These are phyloP conservation scores for Eubucco bourcierii DNA, from an alignment of 2,113 vertebrate genomes.

Conservation along the genomic window DNA sequence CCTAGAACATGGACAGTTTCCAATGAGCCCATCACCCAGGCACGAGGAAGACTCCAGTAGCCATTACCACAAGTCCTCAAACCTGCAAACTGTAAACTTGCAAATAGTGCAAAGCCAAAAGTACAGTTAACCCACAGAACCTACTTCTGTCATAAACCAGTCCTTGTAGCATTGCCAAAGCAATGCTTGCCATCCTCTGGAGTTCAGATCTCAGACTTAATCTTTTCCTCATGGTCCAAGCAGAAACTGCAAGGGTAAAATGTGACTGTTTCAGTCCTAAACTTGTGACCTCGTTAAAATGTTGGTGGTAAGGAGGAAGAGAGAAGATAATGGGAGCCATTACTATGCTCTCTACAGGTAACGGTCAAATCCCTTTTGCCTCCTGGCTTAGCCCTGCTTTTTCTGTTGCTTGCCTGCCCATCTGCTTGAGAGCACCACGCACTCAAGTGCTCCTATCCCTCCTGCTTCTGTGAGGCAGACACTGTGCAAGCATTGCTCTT, in stretches of 20 bases:
- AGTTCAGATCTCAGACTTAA: neutral
- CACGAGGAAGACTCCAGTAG: neutral
- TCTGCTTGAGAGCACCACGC: neutral
- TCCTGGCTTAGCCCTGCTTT: neutral
- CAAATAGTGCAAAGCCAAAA: neutral
- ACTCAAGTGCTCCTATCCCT: neutral
- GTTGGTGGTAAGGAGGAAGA: neutral
- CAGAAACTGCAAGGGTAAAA: neutral
- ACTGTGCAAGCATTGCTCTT: neutral
- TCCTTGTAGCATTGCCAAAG: neutral
- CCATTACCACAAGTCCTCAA: neutral
- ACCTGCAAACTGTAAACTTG: neutral
- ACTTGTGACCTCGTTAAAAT: neutral
- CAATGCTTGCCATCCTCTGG: neutral
- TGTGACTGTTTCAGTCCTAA: neutral
- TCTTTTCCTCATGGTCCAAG: neutral
- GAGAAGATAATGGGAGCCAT: neutral
- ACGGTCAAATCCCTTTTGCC: neutral
- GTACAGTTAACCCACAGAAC: neutral
- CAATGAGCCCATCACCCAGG: fast-evolving
- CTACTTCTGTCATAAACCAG: neutral
- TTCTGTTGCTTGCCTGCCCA: neutral
- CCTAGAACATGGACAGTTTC: neutral
- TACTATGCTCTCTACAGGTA: neutral
- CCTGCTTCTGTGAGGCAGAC: neutral